These are phyloP conservation scores for Ctenodactylus gundi DNA, from an alignment of 2,113 vertebrate genomes.

Conservation along the genomic window DNA sequence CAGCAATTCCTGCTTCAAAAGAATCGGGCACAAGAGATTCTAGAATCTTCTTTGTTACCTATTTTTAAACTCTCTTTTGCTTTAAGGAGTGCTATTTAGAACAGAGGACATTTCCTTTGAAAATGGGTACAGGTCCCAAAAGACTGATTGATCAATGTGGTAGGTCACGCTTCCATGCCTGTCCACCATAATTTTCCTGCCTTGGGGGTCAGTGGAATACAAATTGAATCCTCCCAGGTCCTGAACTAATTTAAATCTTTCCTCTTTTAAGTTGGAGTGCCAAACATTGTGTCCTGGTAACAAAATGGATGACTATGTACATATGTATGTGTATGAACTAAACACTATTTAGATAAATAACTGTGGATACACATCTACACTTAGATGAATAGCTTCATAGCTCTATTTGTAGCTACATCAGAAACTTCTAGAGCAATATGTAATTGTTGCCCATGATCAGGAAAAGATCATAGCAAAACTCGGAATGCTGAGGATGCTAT, in stretches of 20 bases:
- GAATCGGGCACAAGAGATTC: not conserved
- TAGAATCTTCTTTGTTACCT: not conserved
- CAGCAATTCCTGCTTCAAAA: not conserved
- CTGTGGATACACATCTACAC: not conserved
- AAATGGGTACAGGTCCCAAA: not conserved
- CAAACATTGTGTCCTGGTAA: not conserved
- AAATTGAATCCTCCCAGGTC: too few relatives aligned
- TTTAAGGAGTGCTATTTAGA: not conserved
- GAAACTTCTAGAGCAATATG: not conserved
- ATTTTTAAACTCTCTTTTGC: not conserved
- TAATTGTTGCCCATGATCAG: not conserved
- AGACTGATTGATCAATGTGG: not conserved
- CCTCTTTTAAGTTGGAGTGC: too few relatives aligned
- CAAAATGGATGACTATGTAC: not conserved
- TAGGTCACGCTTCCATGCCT: too few relatives aligned
- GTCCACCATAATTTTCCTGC: too few relatives aligned
- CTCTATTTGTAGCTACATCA: not conserved
- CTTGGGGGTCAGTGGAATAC: too few relatives aligned
- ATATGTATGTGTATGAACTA: not conserved
- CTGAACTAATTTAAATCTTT: too few relatives aligned
- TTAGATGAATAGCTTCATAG: not conserved
- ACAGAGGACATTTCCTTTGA: not conserved
- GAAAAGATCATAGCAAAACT: slow-evolving; percentile 35
- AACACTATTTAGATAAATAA: not conserved
- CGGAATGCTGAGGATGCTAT: not conserved